phyloP scores from a whole-genome alignment of 2,113 vertebrate genomes.

The Chlorodrepanis virens region DNA sequence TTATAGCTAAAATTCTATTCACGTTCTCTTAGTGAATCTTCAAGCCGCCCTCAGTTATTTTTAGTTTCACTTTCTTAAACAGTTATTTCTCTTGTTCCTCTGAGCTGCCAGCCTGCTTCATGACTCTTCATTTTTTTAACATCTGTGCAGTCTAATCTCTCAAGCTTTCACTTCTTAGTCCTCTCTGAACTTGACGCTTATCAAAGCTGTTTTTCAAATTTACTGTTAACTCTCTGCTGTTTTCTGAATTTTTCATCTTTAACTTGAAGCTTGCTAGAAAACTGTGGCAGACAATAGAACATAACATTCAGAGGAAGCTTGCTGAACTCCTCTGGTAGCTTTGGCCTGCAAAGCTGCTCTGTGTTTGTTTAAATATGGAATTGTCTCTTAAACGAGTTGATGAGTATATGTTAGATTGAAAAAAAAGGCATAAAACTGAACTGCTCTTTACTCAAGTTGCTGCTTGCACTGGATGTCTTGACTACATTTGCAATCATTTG shows the following conservation, averaged over 20 bases:
- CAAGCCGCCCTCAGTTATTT: constrained; percentile 55
- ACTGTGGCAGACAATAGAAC: constrained; percentile 25
- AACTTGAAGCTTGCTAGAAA: constrained; percentile 31
- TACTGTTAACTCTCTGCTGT: constrained; percentile 43
- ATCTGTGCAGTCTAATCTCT: constrained; percentile 62
- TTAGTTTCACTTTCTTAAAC: constrained; percentile 66
- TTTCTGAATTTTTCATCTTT: constrained; percentile 50
- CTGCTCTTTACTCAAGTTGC: neutral
- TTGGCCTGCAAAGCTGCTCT: neutral
- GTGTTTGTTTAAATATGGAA: constrained; percentile 23
- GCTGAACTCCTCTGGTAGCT: neutral
- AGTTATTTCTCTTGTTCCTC: constrained; percentile 61
- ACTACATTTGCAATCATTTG: neutral
- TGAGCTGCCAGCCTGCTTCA: constrained; percentile 60
- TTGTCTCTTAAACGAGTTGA: constrained; percentile 43
- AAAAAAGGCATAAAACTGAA: neutral
- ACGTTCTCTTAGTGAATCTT: constrained; percentile 29
- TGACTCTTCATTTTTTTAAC: constrained; percentile 70
- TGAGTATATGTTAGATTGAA: neutral
- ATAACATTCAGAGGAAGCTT: neutral
- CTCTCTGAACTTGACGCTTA: constrained; percentile 56
- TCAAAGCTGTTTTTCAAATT: constrained; percentile 56
- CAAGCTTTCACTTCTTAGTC: constrained; percentile 54
- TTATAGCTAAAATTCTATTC: constrained; percentile 62
- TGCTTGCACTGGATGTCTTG: neutral